A percentile compares a stretch with the other conserved stretches of the same genome.
These are phyloP conservation scores for Dendrophyllia cribrosa DNA, from an alignment of 64 coral and sea anemone genomes.

Conservation along the genomic window DNA sequence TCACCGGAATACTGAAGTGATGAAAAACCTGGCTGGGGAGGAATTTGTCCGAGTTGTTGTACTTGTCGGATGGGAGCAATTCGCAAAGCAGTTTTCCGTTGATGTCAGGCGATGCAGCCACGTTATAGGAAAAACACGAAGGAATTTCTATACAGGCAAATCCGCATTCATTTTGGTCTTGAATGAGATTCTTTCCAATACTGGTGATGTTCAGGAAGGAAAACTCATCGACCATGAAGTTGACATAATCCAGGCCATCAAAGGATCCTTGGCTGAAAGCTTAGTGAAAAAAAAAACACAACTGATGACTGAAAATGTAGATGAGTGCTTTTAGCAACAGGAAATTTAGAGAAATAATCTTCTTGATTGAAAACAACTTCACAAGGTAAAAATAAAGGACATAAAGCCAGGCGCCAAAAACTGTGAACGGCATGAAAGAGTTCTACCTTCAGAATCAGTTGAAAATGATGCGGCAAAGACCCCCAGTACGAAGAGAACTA, in stretches of 20 bases:
- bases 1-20: not conserved
- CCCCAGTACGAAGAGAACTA: too few relatives aligned
- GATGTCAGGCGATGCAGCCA: not conserved
- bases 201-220: slow-evolving; percentile 1
- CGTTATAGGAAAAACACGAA: not conserved
- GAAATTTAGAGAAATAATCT: too few relatives aligned
- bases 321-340: too few relatives aligned
- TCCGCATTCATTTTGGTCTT: not conserved
- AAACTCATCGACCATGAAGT: not conserved
- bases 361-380: too few relatives aligned
- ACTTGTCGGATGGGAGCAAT: not conserved
- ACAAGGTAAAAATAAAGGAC: too few relatives aligned
- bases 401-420: too few relatives aligned
- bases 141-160: not conserved
- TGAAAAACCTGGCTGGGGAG: not conserved
- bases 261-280: not conserved
- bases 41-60: not conserved
- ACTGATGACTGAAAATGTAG: too few relatives aligned
- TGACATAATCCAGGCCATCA: not conserved
- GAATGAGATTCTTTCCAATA: not conserved
- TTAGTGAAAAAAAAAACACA: not conserved
- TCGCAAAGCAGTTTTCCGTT: not conserved
- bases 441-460: too few relatives aligned
- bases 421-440: too few relatives aligned
- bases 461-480: too few relatives aligned